phyloP scores from a whole-genome alignment of 2,797 vertebrate species.

The Aulostomus chinensis region DNA sequence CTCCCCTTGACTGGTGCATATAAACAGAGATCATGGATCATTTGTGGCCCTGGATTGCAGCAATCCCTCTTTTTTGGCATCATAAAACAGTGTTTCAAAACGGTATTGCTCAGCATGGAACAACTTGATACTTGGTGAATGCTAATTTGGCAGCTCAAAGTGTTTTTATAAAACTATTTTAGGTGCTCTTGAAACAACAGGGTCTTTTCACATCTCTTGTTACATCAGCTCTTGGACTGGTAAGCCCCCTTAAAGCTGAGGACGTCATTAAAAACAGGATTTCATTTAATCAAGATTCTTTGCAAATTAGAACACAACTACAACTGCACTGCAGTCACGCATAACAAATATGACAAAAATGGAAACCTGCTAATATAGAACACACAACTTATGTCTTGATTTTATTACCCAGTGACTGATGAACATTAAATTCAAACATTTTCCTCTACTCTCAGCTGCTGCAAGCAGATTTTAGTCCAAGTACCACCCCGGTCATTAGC shows the following conservation, averaged over 20 bases:
- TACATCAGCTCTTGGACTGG: constrained; percentile 58
- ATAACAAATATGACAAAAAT: not conserved
- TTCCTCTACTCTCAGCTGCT: constrained; percentile 1
- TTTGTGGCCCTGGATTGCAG: not conserved
- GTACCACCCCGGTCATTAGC: not conserved
- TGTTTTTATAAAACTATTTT: constrained; percentile 65
- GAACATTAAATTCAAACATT: not conserved
- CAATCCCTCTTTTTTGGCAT: constrained; percentile 48
- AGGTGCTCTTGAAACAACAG: constrained; percentile 67
- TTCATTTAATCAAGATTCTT: constrained; percentile 46
- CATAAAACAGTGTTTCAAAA: constrained; percentile 54
- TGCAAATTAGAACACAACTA: constrained; percentile 21
- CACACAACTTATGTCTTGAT: not conserved
- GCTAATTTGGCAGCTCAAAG: constrained; percentile 63
- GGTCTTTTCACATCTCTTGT: constrained; percentile 61
- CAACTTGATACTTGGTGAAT: constrained; percentile 56
- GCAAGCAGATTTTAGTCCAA: not conserved
- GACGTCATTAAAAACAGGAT: constrained; percentile 59
- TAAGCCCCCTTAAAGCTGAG: constrained; percentile 56
- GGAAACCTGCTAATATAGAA: not conserved
- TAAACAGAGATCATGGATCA: constrained; percentile 42
- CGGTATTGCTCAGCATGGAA: constrained; percentile 45
- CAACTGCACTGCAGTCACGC: constrained; percentile 3
- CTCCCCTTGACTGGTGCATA: constrained; percentile 18
- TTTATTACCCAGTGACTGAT: not conserved